Base-by-base conservation (phyloP, 2,888 invertebrate species). In the Perdita meconis region DNA sequence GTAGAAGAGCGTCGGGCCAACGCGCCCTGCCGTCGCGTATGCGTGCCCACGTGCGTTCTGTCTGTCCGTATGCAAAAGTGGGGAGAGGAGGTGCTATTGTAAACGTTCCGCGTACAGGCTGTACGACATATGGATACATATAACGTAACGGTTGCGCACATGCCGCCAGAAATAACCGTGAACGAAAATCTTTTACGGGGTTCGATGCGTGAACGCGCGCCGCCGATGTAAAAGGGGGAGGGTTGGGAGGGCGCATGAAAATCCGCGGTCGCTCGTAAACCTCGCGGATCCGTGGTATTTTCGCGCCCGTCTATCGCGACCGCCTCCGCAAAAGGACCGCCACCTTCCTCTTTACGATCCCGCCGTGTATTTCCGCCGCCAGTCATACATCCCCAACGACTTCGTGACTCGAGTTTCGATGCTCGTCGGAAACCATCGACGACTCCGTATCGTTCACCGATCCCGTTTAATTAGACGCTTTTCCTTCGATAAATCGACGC, bases 111-210 rank as follows among this genome's bases (percentile, higher is more conserved):
- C 83, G 78, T 78, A 82, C 76, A 82, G 83, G 77, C 85, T 83
- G 85, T 76, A 82, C 82, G 86, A 86, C 89, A 88, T 89, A 89
- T 88, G 89, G 87, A 83, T 83, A 84, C 78, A 81, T 72, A 66
- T 67, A 76, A 77, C 72, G 80, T 81, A 83, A 81, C 85, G 78
- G 77, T 81, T 78, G 82, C 84, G 78, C 84, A 81, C 85, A 82
- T 81, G 66, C 77, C 81, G 84, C 84, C 87, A 84, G 88, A 87
- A 89, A 89, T 90, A 89, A 87, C 81, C 87, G 78, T 82, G 87
- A 80, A 16, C 77, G 81, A 84, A 78, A 81, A 82, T 85, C 76
- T 85, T 84, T 87, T 83, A 86, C 87, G 86, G 30, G 83, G 69
- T 80, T 72, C 82, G 68, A 75, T 79, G 81, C 83, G 76, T 61